phyloP scores from a whole-genome alignment of 2,113 vertebrate genomes.

The Boleophthalmus pectinirostris region DNA sequence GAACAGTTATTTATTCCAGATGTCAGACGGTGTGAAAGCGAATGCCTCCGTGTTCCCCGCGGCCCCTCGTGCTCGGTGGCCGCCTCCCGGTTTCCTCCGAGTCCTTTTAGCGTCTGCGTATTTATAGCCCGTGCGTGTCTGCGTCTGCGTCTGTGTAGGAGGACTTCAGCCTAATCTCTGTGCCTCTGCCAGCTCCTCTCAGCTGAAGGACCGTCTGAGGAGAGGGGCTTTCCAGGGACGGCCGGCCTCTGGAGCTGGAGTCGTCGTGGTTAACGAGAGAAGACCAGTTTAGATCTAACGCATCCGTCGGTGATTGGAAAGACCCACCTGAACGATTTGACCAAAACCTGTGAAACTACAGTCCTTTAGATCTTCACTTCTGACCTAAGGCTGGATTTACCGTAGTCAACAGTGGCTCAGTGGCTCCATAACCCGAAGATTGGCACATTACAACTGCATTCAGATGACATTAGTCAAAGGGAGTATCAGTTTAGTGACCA shows the following conservation, averaged over 20 bases:
- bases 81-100: conserved; percentile 23
- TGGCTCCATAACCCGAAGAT: too few relatives aligned
- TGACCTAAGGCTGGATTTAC: too few relatives aligned
- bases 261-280: background rate
- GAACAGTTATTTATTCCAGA: too few relatives aligned
- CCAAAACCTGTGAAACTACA: too few relatives aligned
- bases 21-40: too few relatives aligned
- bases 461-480: too few relatives aligned
- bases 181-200: conserved; percentile 36
- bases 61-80: background rate
- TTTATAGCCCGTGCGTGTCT: conserved; percentile 73
- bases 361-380: too few relatives aligned
- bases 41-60: too few relatives aligned
- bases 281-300: background rate
- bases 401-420: too few relatives aligned
- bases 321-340: too few relatives aligned
- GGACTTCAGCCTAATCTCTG: conserved; percentile 54
- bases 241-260: background rate
- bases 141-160: conserved; percentile 36
- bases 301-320: background rate
- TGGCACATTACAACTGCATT: too few relatives aligned
- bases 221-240: conserved; percentile 45
- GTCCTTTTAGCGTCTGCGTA: conserved; percentile 68
- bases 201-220: conserved; percentile 35
- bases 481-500: too few relatives aligned